These are phyloP conservation scores for Oreohelix idahoensis DNA, from an alignment of 1,140 invertebrate species.

Conservation along the genomic window DNA sequence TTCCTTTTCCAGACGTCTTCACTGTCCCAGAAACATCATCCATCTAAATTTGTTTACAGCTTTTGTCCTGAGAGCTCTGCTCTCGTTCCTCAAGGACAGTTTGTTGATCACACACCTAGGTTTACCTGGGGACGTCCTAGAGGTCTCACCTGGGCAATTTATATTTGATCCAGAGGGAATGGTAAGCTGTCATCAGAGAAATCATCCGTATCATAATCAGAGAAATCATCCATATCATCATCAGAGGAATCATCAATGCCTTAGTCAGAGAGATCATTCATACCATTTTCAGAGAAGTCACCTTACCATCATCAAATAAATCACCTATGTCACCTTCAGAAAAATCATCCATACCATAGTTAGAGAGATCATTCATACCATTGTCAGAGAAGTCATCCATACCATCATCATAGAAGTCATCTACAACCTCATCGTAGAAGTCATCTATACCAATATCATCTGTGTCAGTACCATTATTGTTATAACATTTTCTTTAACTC, in stretches of 20 bases:
- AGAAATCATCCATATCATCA: too few relatives aligned
- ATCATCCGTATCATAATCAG: too few relatives aligned
- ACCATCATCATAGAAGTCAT: too few relatives aligned
- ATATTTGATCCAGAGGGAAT: slow-evolving; percentile 47
- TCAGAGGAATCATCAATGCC: too few relatives aligned
- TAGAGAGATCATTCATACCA: too few relatives aligned
- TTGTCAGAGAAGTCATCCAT: too few relatives aligned
- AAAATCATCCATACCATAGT: too few relatives aligned
- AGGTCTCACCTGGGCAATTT: slow-evolving; percentile 32
- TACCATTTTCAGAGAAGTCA: too few relatives aligned
- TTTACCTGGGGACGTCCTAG: slow-evolving; percentile 64
- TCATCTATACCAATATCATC: background rate
- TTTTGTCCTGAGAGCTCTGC: slow-evolving; percentile 80
- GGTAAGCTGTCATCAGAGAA: too few relatives aligned
- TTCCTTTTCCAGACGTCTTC: slow-evolving; percentile 76
- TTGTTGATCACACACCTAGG: slow-evolving; percentile 78
- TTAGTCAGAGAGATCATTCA: too few relatives aligned
- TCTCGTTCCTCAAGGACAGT: slow-evolving; percentile 78
- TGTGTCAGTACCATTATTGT: background rate
- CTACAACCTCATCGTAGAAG: background rate
- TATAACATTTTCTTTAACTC: background rate
- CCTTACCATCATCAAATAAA: too few relatives aligned
- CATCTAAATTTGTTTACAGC: slow-evolving; percentile 83
- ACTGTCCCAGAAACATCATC: slow-evolving; percentile 81
- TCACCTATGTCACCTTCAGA: too few relatives aligned